These are phyloP conservation scores for Tenthredo livida DNA, from an alignment of 2,888 invertebrate genomes.

Conservation along the genomic window DNA sequence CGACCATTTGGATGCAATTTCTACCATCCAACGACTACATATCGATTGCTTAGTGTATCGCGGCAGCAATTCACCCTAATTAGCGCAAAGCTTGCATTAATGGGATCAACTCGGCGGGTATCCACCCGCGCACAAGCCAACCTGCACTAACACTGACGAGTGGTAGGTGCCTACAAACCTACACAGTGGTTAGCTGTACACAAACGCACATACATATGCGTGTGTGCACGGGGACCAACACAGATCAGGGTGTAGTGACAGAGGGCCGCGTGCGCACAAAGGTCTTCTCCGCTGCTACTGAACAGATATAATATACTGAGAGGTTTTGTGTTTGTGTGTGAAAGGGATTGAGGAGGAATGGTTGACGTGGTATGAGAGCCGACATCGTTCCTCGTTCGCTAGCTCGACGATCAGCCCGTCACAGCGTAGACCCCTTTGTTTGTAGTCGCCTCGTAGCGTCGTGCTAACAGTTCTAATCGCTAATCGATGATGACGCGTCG, in stretches of 20 bases:
- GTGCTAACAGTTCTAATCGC: slow-evolving; percentile 52
- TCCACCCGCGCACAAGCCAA: slow-evolving; percentile 66
- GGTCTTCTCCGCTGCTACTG: slow-evolving; percentile 14
- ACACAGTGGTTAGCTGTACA: not conserved
- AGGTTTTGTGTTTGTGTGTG: not conserved
- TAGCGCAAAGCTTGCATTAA: slow-evolving; percentile 70
- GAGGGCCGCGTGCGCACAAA: slow-evolving; percentile 26
- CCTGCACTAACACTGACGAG: slow-evolving; percentile 9
- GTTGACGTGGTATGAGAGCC: slow-evolving; percentile 38
- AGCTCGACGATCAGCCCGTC: slow-evolving; percentile 26
- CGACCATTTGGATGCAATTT: not conserved
- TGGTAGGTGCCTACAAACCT: not conserved
- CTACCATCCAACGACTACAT: not conserved
- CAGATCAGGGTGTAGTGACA: not conserved
- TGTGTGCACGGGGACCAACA: slow-evolving; percentile 2
- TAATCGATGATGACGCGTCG: slow-evolving; percentile 49
- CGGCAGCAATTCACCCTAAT: slow-evolving; percentile 70
- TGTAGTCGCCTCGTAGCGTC: slow-evolving; percentile 44
- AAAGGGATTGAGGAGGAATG: slow-evolving; percentile 55
- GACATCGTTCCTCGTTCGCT: slow-evolving; percentile 25
- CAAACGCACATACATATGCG: not conserved
- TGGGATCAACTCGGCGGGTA: slow-evolving; percentile 70
- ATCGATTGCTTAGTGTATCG: slow-evolving; percentile 69
- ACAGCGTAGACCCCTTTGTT: slow-evolving; percentile 46
- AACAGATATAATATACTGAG: slow-evolving; percentile 1